These are phyloP conservation scores for Patiria miniata DNA, from an alignment of 35 echinoderm and acorn worm genomes.

Conservation along the genomic window DNA sequence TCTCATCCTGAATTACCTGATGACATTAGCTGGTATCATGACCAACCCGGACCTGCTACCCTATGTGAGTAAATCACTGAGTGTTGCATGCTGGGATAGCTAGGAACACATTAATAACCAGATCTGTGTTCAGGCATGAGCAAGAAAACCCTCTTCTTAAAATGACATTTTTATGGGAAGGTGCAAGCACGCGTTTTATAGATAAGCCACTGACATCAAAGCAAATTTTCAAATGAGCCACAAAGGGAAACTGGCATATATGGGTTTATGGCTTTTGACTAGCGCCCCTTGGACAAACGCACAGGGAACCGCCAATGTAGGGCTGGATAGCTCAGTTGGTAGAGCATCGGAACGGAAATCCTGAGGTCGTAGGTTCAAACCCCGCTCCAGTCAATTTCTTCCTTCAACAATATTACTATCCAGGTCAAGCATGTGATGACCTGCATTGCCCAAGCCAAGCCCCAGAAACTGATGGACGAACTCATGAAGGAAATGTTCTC, in stretches of 20 bases:
- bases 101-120: not conserved
- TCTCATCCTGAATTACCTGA: slow-evolving; percentile 82
- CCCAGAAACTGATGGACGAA: slow-evolving; percentile 86
- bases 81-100: not conserved
- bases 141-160: not conserved
- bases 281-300: no score
- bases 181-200: no score
- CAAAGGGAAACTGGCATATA: no score
- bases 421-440: slow-evolving; percentile 87
- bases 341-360: no score
- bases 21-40: slow-evolving; percentile 75
- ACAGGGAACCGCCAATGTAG: no score
- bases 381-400: no score
- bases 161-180: no score
- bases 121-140: not conserved
- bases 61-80: slow-evolving; percentile 59
- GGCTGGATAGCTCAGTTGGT: no score
- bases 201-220: no score
- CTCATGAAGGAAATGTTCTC: slow-evolving; percentile 93
- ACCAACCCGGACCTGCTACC: slow-evolving; percentile 88
- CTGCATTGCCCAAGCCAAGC: slow-evolving; percentile 86
- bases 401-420: not conserved
- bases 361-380: no score
- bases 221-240: no score
- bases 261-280: no score